A percentile compares a stretch with the other conserved stretches of the same genome.
These are phyloP conservation scores for Schizaphis graminum DNA, from an alignment of 2,888 invertebrate genomes.

Conservation along the genomic window DNA sequence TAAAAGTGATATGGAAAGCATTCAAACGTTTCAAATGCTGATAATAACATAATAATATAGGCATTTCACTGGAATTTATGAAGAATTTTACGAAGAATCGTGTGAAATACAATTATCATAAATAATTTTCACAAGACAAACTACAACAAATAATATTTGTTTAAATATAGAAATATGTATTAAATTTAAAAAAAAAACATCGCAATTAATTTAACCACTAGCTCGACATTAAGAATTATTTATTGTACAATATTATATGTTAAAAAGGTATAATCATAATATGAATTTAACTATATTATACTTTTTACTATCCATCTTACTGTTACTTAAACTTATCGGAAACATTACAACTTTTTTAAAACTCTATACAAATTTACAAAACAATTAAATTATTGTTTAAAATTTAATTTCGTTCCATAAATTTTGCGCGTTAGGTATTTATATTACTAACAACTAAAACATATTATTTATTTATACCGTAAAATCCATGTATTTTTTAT, in stretches of 20 bases:
- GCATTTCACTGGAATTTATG: background rate
- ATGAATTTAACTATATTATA: background rate
- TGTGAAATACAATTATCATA: background rate
- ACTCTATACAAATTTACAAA: too few relatives aligned
- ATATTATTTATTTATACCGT: background rate
- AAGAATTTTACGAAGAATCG: background rate
- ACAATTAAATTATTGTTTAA: background rate
- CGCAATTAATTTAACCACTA: background rate
- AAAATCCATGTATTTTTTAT: too few relatives aligned
- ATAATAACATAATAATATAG: background rate
- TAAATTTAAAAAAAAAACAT: background rate
- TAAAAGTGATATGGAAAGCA: background rate
- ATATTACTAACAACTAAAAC: background rate
- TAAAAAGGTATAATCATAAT: background rate
- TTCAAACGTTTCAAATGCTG: background rate
- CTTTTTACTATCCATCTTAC: background rate
- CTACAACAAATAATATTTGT: background rate
- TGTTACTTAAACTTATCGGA: background rate
- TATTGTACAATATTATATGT: background rate
- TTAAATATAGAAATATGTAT: background rate
- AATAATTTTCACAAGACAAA: background rate
- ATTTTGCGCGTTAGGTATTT: background rate
- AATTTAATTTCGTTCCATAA: background rate
- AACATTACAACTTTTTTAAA: background rate
- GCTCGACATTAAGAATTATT: background rate